Conservation (phyloP, 1,140 invertebrate genomes). For the Wasmannia auropunctata region DNA sequence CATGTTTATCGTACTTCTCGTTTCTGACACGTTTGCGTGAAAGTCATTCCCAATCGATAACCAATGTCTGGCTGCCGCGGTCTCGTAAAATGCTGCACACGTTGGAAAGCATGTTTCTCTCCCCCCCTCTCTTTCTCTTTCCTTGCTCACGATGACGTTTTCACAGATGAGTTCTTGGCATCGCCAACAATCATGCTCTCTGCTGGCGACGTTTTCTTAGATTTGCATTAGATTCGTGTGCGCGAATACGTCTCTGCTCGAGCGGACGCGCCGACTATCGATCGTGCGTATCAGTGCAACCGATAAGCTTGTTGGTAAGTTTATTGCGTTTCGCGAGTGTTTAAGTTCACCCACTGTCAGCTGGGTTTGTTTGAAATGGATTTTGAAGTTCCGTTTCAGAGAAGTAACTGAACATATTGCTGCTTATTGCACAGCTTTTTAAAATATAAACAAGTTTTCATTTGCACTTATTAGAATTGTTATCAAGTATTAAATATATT, state of each 20-base stretch:
- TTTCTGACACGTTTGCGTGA: slow-evolving; percentile 72
- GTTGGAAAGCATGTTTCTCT: slow-evolving; percentile 36
- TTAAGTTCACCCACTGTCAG: slow-evolving; percentile 25
- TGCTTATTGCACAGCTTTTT: neutral
- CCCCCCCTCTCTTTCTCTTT: neutral
- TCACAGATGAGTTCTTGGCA: slow-evolving; percentile 16
- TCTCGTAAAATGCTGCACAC: slow-evolving; percentile 61
- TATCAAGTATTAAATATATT: neutral
- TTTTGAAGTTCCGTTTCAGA: neutral
- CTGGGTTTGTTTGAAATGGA: slow-evolving; percentile 5
- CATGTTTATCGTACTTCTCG: slow-evolving; percentile 71
- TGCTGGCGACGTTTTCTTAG: slow-evolving; percentile 16
- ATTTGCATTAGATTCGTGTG: neutral
- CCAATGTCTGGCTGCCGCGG: slow-evolving; percentile 62
- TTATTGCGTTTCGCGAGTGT: slow-evolving; percentile 28
- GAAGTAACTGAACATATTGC: neutral
- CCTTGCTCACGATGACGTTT: slow-evolving; percentile 26
- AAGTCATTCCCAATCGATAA: slow-evolving; percentile 75
- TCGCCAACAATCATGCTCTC: slow-evolving; percentile 10
- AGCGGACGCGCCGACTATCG: neutral
- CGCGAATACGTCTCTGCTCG: neutral
- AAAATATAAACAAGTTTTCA: neutral
- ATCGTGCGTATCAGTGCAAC: neutral
- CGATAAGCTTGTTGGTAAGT: slow-evolving; percentile 25
- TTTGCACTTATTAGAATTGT: neutral